phyloP scores from a whole-genome alignment of 2,113 vertebrate species.

The Thunnus maccoyii region DNA sequence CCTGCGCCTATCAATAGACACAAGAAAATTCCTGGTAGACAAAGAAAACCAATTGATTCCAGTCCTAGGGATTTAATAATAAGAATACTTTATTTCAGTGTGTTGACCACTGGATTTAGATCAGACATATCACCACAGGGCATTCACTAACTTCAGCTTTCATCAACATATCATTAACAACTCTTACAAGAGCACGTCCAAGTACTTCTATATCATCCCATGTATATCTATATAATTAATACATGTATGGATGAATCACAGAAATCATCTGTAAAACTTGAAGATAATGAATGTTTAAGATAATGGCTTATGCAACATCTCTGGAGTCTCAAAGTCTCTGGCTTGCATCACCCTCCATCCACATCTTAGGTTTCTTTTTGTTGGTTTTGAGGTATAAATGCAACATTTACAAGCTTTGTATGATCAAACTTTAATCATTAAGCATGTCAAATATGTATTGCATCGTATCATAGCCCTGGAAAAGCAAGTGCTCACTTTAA shows the following conservation, averaged over 20 bases:
- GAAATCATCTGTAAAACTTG: conserved; percentile 7
- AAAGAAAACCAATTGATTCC: conserved; percentile 2
- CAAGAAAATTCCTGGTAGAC: not conserved
- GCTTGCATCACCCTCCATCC: too few relatives aligned
- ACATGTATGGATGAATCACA: conserved; percentile 10
- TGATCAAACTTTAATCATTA: conserved; percentile 10
- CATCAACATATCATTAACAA: not conserved
- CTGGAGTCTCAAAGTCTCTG: too few relatives aligned
- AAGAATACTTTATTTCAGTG: conserved; percentile 5
- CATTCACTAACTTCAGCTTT: conserved; percentile 10
- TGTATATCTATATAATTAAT: conserved; percentile 4
- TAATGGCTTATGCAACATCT: conserved; percentile 1
- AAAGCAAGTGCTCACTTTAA: conserved; percentile 1
- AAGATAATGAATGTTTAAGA: not conserved
- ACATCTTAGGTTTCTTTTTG: too few relatives aligned
- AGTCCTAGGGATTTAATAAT: not conserved
- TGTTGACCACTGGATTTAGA: not conserved
- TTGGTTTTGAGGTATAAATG: not conserved
- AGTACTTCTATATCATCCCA: conserved; percentile 18
- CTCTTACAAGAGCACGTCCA: not conserved
- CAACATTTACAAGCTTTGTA: conserved; percentile 15
- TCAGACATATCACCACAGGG: not conserved
- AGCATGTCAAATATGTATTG: conserved; percentile 21
- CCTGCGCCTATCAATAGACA: not conserved
- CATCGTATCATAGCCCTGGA: conserved; percentile 14